Conservation (phyloP, 2,888 invertebrate genomes). For the Deladenus siricidicola region DNA sequence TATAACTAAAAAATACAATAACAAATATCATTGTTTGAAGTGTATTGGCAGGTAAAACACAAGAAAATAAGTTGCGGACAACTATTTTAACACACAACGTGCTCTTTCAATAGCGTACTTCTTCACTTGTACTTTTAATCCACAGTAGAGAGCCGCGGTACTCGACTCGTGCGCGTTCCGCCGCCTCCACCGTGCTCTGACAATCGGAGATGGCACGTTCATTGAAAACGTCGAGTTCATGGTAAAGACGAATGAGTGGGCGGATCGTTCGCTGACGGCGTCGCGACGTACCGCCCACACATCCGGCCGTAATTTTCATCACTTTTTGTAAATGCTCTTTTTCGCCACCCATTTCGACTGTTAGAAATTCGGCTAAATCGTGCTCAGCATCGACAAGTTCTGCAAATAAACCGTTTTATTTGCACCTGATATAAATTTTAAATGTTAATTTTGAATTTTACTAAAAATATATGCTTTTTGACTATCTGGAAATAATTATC, state of each 20-base stretch:
- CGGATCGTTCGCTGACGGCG: slow-evolving; percentile 9
- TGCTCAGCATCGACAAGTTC: slow-evolving; percentile 15
- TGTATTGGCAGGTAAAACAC: too few species aligned
- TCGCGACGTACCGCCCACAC: not conserved
- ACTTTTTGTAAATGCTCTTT: slow-evolving; percentile 60
- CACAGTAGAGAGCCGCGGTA: slow-evolving; percentile 75
- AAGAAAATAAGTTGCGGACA: too few species aligned
- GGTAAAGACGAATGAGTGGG: slow-evolving; percentile 54
- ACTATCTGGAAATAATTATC: too few species aligned
- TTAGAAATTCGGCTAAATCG: slow-evolving; percentile 17
- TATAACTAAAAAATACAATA: not conserved
- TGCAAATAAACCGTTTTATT: not conserved
- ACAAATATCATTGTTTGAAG: too few species aligned
- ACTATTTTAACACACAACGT: too few species aligned
- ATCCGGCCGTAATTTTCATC: slow-evolving; percentile 14
- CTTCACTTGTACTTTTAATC: slow-evolving; percentile 75
- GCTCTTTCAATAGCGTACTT: slow-evolving; percentile 23
- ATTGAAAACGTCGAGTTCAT: slow-evolving; percentile 86
- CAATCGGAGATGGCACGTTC: slow-evolving; percentile 89
- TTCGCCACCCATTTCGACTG: slow-evolving; percentile 9
- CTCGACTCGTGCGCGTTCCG: slow-evolving; percentile 85
- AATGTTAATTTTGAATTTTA: too few species aligned
- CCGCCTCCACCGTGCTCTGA: slow-evolving; percentile 73
- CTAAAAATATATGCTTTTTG: too few species aligned
- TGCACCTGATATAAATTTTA: not conserved